Base-by-base conservation (phyloP, 2,888 invertebrate genomes). In the Lasioglossum leucozonium region DNA sequence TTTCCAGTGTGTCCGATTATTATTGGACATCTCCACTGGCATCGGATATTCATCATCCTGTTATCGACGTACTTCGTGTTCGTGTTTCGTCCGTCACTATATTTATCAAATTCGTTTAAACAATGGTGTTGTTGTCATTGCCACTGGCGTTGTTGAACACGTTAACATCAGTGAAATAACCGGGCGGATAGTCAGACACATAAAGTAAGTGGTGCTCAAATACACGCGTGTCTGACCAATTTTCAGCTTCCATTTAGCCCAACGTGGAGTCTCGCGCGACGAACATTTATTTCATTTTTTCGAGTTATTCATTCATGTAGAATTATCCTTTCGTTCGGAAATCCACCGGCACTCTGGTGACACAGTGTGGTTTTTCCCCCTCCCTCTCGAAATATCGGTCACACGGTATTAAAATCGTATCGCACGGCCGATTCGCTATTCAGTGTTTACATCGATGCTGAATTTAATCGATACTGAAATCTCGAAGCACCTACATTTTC, bases 101-200 rank as follows among this genome's bases (percentile, higher is more conserved):
- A 67, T 67, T 30, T 30, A 67, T 40, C 40, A 13, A 67, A 67
- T n/a, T 67, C 11, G 67, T 67, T 67, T 67, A 67, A 67, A 67
- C 67, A 34, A 67, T 16, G 67, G 22, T 0, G 34, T 18, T 18
- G 65, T 34, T 67, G 67, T 67, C 30, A 67, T 40, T 22, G 11
- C 16, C 26, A 62, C n/a, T n/a, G 37, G 18, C 22, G 37, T 11
- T 67, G n/a, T 67, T n/a, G 34, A 67, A n/a, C 22, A 40, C 13
- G 34, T 37, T 67, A 40, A 40, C n/a, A 40, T n/a, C 40, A 67
- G 67, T 67, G 67, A n/a, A 67, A 67, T 37, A 67, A 37, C 34
- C 67, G 22, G 37, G 10, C n/a, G n/a, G 11, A 40, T 67, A 37
- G 22, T 40, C 67, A 4, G 67, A 67, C 67, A 67, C 40, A 4